A percentile compares a stretch with the other conserved stretches of the same genome.
These are phyloP conservation scores for Sakesphorus luctuosus DNA, from an alignment of 2,113 vertebrate genomes.

Conservation along the genomic window DNA sequence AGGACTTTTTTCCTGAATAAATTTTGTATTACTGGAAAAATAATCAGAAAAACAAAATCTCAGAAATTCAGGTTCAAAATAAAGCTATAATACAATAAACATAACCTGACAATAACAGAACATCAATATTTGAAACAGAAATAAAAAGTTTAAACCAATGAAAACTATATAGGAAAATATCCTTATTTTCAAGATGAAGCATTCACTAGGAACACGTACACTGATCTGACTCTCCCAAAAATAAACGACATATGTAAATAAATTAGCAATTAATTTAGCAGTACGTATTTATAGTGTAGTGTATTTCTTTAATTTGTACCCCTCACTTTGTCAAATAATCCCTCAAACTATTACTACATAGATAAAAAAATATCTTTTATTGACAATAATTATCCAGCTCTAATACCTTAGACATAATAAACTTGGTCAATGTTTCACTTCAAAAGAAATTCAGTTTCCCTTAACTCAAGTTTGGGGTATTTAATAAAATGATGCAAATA, in stretches of 20 bases:
- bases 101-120: background rate
- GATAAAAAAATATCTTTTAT: background rate
- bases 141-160: background rate
- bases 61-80: background rate
- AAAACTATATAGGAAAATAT: background rate
- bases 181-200: background rate
- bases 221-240: background rate
- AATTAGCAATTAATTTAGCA: background rate
- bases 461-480: background rate
- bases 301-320: background rate
- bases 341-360: background rate
- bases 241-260: background rate
- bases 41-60: background rate
- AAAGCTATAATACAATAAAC: background rate
- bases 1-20: background rate
- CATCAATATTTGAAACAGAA: background rate
- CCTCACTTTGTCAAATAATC: background rate
- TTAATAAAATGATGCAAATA: background rate
- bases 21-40: background rate
- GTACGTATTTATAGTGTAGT: background rate
- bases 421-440: background rate
- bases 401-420: background rate
- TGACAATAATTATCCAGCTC: background rate
- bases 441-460: background rate
- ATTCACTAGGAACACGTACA: background rate